phyloP scores from a whole-genome alignment of 2,113 vertebrate genomes.

The Anoplopoma fimbria region DNA sequence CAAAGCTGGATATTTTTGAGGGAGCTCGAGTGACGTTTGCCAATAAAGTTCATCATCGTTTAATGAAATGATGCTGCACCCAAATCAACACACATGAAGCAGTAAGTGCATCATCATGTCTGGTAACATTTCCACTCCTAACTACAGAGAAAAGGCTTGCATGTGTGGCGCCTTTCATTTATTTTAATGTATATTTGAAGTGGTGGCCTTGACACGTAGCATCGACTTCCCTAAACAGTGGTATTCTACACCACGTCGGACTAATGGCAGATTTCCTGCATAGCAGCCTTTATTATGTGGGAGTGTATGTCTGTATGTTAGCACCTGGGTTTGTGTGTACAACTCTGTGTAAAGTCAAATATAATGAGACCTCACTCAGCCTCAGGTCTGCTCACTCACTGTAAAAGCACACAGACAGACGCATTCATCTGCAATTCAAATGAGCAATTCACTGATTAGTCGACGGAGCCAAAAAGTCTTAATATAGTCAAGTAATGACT shows the following conservation, averaged over 20 bases:
- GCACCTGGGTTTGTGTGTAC: constrained; percentile 9
- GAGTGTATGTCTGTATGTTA: not conserved
- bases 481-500: constrained; percentile 61
- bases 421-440: constrained; percentile 63
- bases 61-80: not conserved
- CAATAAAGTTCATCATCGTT: not conserved
- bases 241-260: not conserved
- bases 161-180: not conserved
- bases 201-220: not conserved
- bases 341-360: constrained; percentile 30
- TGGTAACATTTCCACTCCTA: not conserved
- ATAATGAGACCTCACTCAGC: constrained; percentile 47
- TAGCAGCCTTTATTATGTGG: not conserved
- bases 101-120: not conserved
- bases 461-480: constrained; percentile 60
- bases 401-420: constrained; percentile 31
- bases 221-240: not conserved
- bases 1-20: not conserved
- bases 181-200: not conserved
- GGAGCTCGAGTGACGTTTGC: not conserved
- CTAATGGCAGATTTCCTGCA: not conserved
- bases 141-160: not conserved
- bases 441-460: constrained; percentile 66
- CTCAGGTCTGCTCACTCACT: constrained; percentile 51
- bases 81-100: not conserved